Evolutionary conservation across 2,797 vertebrate genomes (phyloP), one percentile per base, ranked within the genome.

Genomic region (Bovichtus variegatus): DNA sequence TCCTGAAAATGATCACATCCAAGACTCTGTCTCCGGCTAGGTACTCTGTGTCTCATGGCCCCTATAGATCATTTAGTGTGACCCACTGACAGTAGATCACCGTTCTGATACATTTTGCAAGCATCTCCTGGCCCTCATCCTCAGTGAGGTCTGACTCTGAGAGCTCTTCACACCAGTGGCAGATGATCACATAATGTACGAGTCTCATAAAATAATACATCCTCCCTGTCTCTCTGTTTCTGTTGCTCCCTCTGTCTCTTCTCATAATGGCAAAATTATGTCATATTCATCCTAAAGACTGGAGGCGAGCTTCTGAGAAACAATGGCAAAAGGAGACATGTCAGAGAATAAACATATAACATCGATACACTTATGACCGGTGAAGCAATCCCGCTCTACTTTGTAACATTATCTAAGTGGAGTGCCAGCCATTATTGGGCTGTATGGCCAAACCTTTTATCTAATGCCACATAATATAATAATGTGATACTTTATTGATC

Each of bases 401-500:
- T 27, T 59, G 71, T 77, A 89, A 88, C 83, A 77, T 82, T 80
- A 86, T 62, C 85, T 62, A 66, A 77, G 54, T 71, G 58, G 57
- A 83, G 78, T 41, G 21, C 61, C 72, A 79, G 71, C 55, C 63
- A 73, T 84, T 47, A 78, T 16, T 44, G 71, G 49, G 62, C 47
- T 77, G 27, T 21, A 73, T 10, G 60, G 64, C 57, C 1, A 1
- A 58, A 50, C 40, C 81, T 67, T 89, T 82, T 63, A 66, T 86
- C 86, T 76, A 62, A 77, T 70, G 71, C 72, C 62, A 76, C 62
- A 4, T 88, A 80, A 90, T 77, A 73, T 60, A 78, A 81, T 85
- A 73, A 84, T 44, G 40, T 65, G 60, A 85, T 47, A 65, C 63
- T 83, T 87, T 0, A 89, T 76, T 72, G 85, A 85, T 86, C 76